Percentiles rank a stretch among this genome's conserved stretches.
These are phyloP conservation scores for Medauroidea extradentata DNA, from an alignment of 1,140 invertebrate species.

Conservation along the genomic window DNA sequence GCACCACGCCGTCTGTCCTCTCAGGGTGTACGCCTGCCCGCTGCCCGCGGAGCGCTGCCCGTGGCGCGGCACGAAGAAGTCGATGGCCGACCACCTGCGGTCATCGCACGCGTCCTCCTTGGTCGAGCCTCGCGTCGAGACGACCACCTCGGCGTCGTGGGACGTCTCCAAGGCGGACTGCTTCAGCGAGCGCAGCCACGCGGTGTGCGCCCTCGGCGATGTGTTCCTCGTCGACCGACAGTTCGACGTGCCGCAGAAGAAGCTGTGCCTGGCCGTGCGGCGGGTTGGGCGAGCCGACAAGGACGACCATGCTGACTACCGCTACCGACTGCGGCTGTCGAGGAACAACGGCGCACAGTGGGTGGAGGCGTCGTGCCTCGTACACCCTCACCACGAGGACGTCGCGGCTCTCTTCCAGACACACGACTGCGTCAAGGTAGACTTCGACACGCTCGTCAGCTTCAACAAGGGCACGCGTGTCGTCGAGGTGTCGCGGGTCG, in stretches of 20 bases:
- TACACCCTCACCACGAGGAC: background rate
- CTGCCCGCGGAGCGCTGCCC: background rate
- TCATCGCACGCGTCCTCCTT: background rate
- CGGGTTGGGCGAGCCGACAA: background rate
- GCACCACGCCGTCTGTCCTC: background rate
- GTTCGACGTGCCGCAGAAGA: conserved; percentile 2
- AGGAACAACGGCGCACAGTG: background rate
- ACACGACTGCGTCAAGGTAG: background rate
- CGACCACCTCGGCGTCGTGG: background rate
- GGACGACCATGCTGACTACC: background rate
- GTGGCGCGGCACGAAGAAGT: too few species aligned
- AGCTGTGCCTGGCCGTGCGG: conserved; percentile 1
- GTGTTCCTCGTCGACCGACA: conserved; percentile 2
- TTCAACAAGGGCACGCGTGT: background rate
- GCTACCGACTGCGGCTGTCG: background rate
- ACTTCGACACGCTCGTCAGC: conserved; percentile 7
- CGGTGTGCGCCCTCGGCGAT: background rate
- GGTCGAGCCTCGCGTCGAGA: background rate
- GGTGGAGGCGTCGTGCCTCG: background rate
- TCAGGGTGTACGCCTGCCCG: background rate
- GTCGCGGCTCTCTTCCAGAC: background rate
- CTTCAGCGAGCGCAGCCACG: conserved; percentile 2
- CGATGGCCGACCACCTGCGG: too few species aligned
- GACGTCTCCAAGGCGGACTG: conserved; percentile 6
- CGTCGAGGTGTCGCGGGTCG: too few species aligned